Evolutionary conservation across 1,140 invertebrate genomes (phyloP), one percentile per base, ranked within the genome.

Genomic region (Anastrepha ludens): DNA sequence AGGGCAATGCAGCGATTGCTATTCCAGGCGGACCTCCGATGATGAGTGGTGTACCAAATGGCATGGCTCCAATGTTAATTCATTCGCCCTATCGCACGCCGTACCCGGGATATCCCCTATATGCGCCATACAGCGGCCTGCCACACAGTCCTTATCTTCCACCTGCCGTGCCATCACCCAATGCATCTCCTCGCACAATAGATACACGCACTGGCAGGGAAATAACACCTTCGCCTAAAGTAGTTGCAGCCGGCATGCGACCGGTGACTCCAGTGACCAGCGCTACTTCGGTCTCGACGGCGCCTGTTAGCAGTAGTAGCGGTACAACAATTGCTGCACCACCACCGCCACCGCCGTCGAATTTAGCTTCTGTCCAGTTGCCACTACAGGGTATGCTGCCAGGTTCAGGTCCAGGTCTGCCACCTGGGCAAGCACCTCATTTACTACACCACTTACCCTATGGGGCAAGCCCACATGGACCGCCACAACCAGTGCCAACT

Each of bases 91-190:
- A 95, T 13, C 95, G 95, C 62, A 94, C 95, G 3, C 94, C 95
- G 74, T 96, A 96, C 91, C 95, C 96, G 6, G 92, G 92, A 60
- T 93, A 93, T 59, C 94, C 96, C 39, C 94, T 97, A 67, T 97
- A 97, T 90, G 95, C 96, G 0, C 96, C 96, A 0, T 97, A 97
- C 90, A 95, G 95, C 81, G 95, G 95, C 59, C 92, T 96, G 64
- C 95, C 95, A 90, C 96, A 96, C 90, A 96, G 95, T 88, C 95
- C 95, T 65, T 95, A 95, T 90, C 91, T 96, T 89, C 95, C 96
- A 29, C 94, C 95, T 86, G 93, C 94, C 50, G 94, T 95, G 89
- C 94, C 94, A 39, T 95, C 96, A 20, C 94, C 95, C 17, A 95
- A 95, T 60, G 95, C 95, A 3, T 95, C 95, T 41, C 94, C 95